These are phyloP conservation scores for Anguilla anguilla DNA, from an alignment of 2,797 vertebrate genomes.

Conservation along the genomic window DNA sequence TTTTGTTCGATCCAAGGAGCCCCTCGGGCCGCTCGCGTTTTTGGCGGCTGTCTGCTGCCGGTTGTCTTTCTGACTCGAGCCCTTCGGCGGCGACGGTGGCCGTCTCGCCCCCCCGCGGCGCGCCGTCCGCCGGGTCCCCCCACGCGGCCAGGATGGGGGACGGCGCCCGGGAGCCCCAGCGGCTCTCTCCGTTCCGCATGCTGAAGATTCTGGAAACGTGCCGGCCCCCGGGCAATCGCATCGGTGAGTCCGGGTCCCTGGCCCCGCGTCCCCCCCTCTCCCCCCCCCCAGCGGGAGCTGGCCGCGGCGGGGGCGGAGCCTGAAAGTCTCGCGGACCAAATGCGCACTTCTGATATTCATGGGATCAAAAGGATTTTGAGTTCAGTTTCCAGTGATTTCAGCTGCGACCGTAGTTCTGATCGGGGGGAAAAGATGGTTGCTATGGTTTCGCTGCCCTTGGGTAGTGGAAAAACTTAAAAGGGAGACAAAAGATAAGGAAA, in stretches of 20 bases:
- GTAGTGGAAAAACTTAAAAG: not conserved
- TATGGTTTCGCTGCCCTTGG: not conserved
- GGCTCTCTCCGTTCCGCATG: conserved; percentile 73
- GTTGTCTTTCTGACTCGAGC: not conserved
- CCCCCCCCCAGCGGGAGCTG: not conserved
- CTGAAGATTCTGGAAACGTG: conserved; percentile 71
- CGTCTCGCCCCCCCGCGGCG: not conserved
- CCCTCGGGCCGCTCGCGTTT: not conserved
- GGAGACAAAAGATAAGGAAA: not conserved
- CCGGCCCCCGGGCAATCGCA: conserved; percentile 66
- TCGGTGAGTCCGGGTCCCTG: conserved; percentile 66
- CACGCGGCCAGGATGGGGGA: conserved; percentile 58
- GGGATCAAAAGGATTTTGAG: not conserved
- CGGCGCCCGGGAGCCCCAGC: conserved; percentile 60
- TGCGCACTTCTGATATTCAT: not conserved
- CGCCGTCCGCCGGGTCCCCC: not conserved
- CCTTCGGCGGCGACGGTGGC: not conserved
- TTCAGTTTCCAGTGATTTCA: not conserved
- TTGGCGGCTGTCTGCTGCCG: not conserved
- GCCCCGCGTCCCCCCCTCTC: not conserved
- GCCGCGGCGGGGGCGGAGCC: not conserved
- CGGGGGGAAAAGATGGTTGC: not conserved
- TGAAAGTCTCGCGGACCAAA: not conserved
- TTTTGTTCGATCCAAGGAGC: not conserved
- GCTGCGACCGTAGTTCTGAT: not conserved